Evolutionary conservation across 2,888 invertebrate genomes (phyloP), one percentile per base, ranked within the genome.

Genomic region (Ophion obscuratus): DNA sequence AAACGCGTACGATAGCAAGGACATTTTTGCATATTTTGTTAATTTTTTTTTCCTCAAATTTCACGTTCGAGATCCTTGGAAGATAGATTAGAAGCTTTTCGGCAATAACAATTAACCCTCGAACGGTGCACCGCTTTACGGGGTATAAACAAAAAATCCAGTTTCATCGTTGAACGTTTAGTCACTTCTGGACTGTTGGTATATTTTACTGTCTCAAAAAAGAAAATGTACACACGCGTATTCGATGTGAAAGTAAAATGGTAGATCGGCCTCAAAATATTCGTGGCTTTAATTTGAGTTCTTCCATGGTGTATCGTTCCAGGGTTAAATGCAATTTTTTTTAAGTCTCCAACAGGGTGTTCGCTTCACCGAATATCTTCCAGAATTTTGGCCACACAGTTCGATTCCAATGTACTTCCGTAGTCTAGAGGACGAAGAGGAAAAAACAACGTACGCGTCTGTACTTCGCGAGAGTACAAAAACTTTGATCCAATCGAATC

Each of bases 351-450:
- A 71, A 84, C 81, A 76, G 80, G 71, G 84, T 84, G 68, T 47
- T 78, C 57, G 44, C 73, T 74, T 67, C 62, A 81, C 64, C 74
- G 81, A 84, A 78, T 75, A 75, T 78, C 68, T 67, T 81, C 59
- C 77, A 53, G 66, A 68, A 64, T 83, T 64, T 77, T 75, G 59
- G 40, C 68, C 20, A 77, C 47, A 40, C 53, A 73, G 81, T 81
- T 83, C 86, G 86, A 86, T 83, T 74, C 73, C 68, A 73, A 64
- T 81, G 70, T 84, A 77, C 79, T 76, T 83, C 71, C 57, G 62
- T 83, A 73, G 73, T 64, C n/a, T 62, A 71, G 24, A 61, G 24
- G 2, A n/a, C 20, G 64, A 74, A 27, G 24, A 59, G 61, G 24
- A 17, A 53, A 70, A 83, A 57, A 71, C 24, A 62, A 64, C 24